A percentile compares a stretch with the other conserved stretches of the same genome.
Evolutionary conservation across 2,113 vertebrate genomes (phyloP).

Genomic region (Thryonomys swinderianus): DNA sequence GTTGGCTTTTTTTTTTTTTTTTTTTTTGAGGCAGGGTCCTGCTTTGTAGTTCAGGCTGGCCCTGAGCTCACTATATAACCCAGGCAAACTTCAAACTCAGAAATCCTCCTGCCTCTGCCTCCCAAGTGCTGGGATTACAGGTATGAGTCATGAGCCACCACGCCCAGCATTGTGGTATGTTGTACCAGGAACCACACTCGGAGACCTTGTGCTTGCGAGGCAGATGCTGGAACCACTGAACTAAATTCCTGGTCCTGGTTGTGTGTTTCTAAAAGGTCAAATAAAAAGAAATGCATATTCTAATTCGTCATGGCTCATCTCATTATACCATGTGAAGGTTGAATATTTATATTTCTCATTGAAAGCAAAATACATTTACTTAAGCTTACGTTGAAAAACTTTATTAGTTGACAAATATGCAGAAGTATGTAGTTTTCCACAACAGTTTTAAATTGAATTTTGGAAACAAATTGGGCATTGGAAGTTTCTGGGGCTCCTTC

Average conservation of each 20-base stretch:
- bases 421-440: not conserved
- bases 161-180: too few relatives aligned
- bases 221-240: too few relatives aligned
- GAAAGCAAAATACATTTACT: not conserved
- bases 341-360: not conserved
- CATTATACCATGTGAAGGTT: not conserved
- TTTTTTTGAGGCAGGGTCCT: too few relatives aligned
- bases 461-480: not conserved
- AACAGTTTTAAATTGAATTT: not conserved
- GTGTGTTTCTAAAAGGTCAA: not conserved
- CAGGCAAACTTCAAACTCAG: too few relatives aligned
- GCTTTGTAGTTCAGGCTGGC: too few relatives aligned
- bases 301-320: not conserved
- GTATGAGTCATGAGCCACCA: too few relatives aligned
- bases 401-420: not conserved
- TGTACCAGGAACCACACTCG: too few relatives aligned
- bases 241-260: too few relatives aligned
- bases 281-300: constrained; percentile 37
- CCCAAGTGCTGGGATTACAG: too few relatives aligned
- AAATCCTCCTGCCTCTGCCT: too few relatives aligned
- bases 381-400: not conserved
- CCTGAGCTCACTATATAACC: too few relatives aligned
- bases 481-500: not conserved
- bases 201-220: too few relatives aligned
- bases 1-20: not conserved